Evolutionary conservation across 2,113 vertebrate species (phyloP).

Genomic region (Epinephelus moara): DNA sequence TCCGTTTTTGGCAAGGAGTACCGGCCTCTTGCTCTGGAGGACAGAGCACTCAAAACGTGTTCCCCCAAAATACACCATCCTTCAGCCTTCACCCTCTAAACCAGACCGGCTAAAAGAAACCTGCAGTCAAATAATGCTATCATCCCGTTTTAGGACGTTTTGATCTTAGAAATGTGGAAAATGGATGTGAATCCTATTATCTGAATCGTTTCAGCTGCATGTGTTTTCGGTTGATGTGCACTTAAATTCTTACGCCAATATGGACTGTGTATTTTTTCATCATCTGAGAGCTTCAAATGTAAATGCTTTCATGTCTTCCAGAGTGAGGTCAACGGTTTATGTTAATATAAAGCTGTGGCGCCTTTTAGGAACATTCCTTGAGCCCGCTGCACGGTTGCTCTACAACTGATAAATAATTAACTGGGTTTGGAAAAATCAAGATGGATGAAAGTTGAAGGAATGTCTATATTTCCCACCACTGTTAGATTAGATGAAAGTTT

Average conservation of each 20-base stretch:
- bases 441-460: slow-evolving; percentile 46
- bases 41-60: slow-evolving; percentile 58
- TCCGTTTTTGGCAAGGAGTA: slow-evolving; percentile 63
- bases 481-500: slow-evolving; percentile 56
- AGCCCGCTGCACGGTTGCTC: slow-evolving; percentile 18
- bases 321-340: neutral
- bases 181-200: slow-evolving; percentile 32
- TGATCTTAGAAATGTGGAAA: slow-evolving; percentile 22
- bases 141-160: neutral
- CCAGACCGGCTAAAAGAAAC: slow-evolving; percentile 20
- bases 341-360: slow-evolving; percentile 15
- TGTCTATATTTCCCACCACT: slow-evolving; percentile 43
- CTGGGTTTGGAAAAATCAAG: slow-evolving; percentile 36
- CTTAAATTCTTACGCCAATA: neutral
- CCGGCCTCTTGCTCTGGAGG: slow-evolving; percentile 51
- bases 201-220: neutral
- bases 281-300: slow-evolving; percentile 6
- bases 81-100: slow-evolving; percentile 15
- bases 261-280: neutral
- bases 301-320: neutral
- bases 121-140: slow-evolving; percentile 9
- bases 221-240: neutral
- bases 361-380: slow-evolving; percentile 3
- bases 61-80: slow-evolving; percentile 48
- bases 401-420: slow-evolving; percentile 48